phyloP scores from a whole-genome alignment of 2,888 invertebrate species.

The Syritta pipiens region DNA sequence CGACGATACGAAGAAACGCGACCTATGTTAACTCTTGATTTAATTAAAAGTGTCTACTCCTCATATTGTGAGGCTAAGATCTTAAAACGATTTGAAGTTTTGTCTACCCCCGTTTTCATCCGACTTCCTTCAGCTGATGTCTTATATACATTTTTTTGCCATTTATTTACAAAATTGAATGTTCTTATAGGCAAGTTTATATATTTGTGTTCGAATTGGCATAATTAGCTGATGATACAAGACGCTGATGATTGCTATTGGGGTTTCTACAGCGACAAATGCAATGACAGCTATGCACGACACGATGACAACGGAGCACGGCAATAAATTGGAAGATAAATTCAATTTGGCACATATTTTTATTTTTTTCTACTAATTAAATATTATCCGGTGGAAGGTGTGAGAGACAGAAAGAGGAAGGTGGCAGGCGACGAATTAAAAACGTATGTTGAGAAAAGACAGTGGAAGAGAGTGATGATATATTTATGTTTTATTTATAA shows the following conservation, averaged over 20 bases:
- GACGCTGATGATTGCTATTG: slow-evolving; percentile 24
- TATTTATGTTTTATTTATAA: slow-evolving; percentile 25
- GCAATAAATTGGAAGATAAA: slow-evolving; percentile 62
- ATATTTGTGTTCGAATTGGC: slow-evolving; percentile 28
- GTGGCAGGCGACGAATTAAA: neutral
- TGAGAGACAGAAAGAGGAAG: neutral
- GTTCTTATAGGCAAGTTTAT: slow-evolving; percentile 5
- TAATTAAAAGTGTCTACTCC: neutral
- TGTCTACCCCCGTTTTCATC: slow-evolving; percentile 68
- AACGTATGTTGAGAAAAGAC: neutral
- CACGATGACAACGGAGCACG: slow-evolving; percentile 52
- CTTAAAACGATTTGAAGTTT: neutral
- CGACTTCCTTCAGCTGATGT: slow-evolving; percentile 64
- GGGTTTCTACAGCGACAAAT: slow-evolving; percentile 43
- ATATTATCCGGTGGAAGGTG: slow-evolving; percentile 6
- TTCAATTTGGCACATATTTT: slow-evolving; percentile 67
- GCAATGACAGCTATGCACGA: slow-evolving; percentile 52
- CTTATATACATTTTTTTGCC: slow-evolving; percentile 48
- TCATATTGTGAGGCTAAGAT: neutral
- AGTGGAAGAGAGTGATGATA: neutral
- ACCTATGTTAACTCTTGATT: slow-evolving; percentile 23
- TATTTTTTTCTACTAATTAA: slow-evolving; percentile 3
- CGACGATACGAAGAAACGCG: neutral
- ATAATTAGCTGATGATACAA: slow-evolving; percentile 18
- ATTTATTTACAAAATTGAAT: neutral